Evolutionary conservation across 2,888 invertebrate genomes (phyloP).

Genomic region (Andrena chrysosceles): DNA sequence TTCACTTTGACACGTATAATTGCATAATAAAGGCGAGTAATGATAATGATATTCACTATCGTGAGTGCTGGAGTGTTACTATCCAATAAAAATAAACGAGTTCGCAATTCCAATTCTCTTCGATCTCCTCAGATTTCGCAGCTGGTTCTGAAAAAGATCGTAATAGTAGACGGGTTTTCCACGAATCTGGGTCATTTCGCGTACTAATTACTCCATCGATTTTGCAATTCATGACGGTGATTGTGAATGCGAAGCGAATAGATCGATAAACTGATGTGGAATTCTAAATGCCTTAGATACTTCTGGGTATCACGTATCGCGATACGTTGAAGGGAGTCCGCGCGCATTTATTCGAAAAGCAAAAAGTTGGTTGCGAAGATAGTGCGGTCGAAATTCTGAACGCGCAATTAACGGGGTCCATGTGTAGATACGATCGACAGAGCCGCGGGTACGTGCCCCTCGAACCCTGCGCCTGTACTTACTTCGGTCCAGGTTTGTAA

Average conservation of each 20-base stretch:
- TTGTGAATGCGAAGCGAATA: not conserved
- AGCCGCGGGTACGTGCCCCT: constrained; percentile 28
- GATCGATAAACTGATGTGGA: not conserved
- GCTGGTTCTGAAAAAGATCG: not conserved
- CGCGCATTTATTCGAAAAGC: not conserved
- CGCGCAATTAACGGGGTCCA: constrained; percentile 39
- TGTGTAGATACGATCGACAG: constrained; percentile 33
- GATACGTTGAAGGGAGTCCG: not conserved
- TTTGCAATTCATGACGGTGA: not conserved
- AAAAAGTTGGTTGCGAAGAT: not conserved
- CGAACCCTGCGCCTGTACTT: constrained; percentile 16
- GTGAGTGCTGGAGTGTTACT: not conserved
- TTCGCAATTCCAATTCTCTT: not conserved
- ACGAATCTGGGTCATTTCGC: not conserved
- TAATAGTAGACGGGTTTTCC: not conserved
- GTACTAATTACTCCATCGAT: not conserved
- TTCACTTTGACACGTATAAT: no score
- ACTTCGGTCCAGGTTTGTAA: constrained; percentile 50
- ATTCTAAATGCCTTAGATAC: not conserved
- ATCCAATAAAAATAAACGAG: constrained; percentile 1
- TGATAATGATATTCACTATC: no score
- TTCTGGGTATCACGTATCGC: not conserved
- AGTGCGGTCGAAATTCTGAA: not conserved
- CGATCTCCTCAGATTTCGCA: constrained; percentile 10
- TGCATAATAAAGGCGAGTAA: no score